These are phyloP conservation scores for Drosophila triauraria DNA, from an alignment of 1,140 invertebrate genomes.

Conservation along the genomic window DNA sequence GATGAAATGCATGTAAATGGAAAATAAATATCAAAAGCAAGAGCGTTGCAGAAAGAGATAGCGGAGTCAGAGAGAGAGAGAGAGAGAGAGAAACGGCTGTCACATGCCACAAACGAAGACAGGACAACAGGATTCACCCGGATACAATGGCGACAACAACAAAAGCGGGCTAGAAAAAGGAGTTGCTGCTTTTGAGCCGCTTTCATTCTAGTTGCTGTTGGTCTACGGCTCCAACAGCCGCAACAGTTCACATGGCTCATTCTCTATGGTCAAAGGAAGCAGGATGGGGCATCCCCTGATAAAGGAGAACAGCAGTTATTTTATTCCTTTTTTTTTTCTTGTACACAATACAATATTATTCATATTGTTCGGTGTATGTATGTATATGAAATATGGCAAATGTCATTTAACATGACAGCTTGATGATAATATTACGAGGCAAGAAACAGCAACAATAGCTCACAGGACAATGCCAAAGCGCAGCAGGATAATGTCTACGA, in stretches of 20 bases:
- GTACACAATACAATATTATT: constrained; percentile 49
- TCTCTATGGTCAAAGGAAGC: constrained; percentile 78
- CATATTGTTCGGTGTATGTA: constrained; percentile 52
- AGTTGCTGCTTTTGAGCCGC: constrained; percentile 38
- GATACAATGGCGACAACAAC: constrained; percentile 53
- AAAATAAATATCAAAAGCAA: constrained; percentile 66
- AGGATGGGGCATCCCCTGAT: constrained; percentile 32
- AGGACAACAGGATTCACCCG: constrained; percentile 59
- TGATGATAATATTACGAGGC: constrained; percentile 80
- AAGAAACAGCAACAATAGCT: constrained; percentile 39
- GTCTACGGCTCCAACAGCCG: constrained; percentile 53
- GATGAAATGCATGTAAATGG: constrained; percentile 77
- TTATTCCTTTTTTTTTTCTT: constrained; percentile 33
- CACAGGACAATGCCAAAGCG: constrained; percentile 47
- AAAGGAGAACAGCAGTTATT: constrained; percentile 10
- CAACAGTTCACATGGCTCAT: constrained; percentile 81
- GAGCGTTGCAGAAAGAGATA: constrained; percentile 4
- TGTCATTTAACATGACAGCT: constrained; percentile 84
- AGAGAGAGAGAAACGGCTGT: constrained; percentile 29
- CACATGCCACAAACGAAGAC: constrained; percentile 71
- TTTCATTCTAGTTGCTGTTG: constrained; percentile 37
- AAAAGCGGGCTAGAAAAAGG: constrained; percentile 22
- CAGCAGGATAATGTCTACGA: constrained; percentile 45
- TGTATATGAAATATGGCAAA: constrained; percentile 84
- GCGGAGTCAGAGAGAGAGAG: neutral